These are phyloP conservation scores for Sminthurides bifidus DNA, from an alignment of 1,140 invertebrate species.

Conservation along the genomic window DNA sequence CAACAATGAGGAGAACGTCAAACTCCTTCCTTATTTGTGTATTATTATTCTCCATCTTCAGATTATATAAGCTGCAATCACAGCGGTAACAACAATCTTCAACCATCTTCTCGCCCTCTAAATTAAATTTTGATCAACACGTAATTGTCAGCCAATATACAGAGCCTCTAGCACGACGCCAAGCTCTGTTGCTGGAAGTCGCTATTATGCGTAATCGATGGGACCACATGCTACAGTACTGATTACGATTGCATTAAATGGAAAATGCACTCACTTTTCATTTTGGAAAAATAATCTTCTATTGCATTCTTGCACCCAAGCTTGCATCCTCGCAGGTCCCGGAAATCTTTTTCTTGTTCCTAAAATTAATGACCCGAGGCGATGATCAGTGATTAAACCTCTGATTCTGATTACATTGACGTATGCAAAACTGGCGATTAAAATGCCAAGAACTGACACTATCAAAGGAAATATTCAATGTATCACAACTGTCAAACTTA, in stretches of 20 bases:
- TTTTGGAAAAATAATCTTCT: slow-evolving; percentile 21
- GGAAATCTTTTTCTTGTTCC: slow-evolving; percentile 20
- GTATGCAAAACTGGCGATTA: not conserved
- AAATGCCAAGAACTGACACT: not conserved
- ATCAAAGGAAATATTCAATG: not conserved
- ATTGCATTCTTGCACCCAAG: slow-evolving; percentile 27
- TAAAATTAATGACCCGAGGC: not conserved
- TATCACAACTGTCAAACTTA: slow-evolving; percentile 19
- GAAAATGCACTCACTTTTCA: slow-evolving; percentile 14
- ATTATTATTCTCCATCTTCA: not conserved
- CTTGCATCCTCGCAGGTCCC: slow-evolving; percentile 25
- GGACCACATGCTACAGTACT: not conserved
- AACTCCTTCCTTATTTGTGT: not conserved
- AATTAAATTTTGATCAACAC: not conserved
- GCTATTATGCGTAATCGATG: too few relatives aligned
- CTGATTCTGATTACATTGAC: too few relatives aligned
- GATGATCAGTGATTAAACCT: not conserved
- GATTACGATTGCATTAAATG: not conserved
- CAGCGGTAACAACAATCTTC: not conserved
- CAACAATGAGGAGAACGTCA: not conserved
- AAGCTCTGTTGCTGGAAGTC: too few relatives aligned
- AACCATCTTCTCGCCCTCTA: not conserved
- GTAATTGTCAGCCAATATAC: not conserved
- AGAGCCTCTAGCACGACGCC: not conserved
- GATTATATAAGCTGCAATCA: not conserved